A percentile compares a stretch with the other conserved stretches of the same genome.
Conservation (phyloP, 2,797 vertebrate genomes). For the Peromyscus eremicus region DNA sequence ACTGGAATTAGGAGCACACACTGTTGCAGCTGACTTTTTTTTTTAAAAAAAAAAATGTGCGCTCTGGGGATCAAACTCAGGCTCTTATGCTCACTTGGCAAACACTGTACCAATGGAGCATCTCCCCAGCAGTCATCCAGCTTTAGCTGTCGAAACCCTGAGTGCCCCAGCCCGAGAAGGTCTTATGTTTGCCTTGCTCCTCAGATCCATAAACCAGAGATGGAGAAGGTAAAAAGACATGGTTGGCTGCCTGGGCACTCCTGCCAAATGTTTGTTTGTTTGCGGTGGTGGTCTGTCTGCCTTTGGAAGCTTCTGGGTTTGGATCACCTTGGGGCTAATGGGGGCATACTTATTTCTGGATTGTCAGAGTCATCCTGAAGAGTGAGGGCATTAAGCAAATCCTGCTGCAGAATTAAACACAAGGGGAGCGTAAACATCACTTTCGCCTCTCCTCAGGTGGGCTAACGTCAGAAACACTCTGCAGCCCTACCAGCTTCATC, state of each 20-base stretch:
- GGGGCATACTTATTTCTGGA: conserved; percentile 30
- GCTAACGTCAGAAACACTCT: rapidly evolving
- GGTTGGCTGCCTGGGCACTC: background rate
- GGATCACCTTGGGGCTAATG: background rate
- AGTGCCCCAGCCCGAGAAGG: background rate
- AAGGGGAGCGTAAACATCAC: background rate
- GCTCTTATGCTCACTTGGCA: background rate
- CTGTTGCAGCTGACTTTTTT: background rate
- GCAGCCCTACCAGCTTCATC: too few species aligned
- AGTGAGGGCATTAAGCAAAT: background rate
- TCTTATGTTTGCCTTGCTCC: conserved; percentile 41
- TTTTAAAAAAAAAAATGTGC: too few species aligned
- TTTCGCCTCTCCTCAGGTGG: background rate
- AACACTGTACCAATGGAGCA: background rate
- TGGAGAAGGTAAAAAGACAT: conserved; percentile 27
- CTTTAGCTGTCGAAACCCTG: background rate
- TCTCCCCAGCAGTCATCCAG: background rate
- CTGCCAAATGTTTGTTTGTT: background rate
- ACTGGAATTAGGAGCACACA: background rate
- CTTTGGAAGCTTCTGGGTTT: background rate
- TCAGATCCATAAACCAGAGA: conserved; percentile 56
- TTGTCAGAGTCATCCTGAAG: background rate
- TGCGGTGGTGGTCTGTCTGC: background rate
- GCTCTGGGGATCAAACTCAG: background rate
- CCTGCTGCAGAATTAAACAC: conserved; percentile 50